Evolutionary conservation across 2,888 invertebrate genomes (phyloP).

Genomic region (Coelinius sp.): DNA sequence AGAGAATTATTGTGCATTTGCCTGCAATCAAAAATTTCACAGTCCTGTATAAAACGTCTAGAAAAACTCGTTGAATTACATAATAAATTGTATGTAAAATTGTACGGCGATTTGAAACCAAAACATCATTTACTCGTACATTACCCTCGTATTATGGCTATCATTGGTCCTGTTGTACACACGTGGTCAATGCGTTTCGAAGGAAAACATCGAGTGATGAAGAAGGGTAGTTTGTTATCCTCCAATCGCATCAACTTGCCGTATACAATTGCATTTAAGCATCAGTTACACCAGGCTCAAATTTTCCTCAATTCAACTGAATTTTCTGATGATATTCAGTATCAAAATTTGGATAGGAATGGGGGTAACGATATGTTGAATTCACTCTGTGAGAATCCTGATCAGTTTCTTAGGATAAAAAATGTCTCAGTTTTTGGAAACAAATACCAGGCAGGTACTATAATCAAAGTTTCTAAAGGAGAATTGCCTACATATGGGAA

Average conservation of each 20-base stretch:
- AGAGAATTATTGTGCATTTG: slow-evolving; percentile 33
- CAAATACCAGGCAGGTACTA: too few species aligned
- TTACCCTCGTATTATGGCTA: slow-evolving; percentile 35
- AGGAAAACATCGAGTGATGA: slow-evolving; percentile 29
- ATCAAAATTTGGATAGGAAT: too few species aligned
- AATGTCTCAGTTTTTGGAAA: too few species aligned
- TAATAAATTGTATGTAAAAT: slow-evolving; percentile 22
- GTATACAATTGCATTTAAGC: slow-evolving; percentile 33
- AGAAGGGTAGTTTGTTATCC: slow-evolving; percentile 26
- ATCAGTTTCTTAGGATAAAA: too few species aligned
- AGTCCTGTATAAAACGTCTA: background rate
- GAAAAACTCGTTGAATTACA: slow-evolving; percentile 18
- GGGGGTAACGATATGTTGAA: too few species aligned
- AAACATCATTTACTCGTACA: slow-evolving; percentile 38
- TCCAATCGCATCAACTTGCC: slow-evolving; percentile 36
- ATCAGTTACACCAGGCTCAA: slow-evolving; percentile 26
- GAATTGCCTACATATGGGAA: too few species aligned
- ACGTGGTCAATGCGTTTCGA: slow-evolving; percentile 39
- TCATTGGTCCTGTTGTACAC: slow-evolving; percentile 32
- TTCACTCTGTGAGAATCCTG: too few species aligned
- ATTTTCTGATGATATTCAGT: background rate
- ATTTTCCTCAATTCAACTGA: slow-evolving; percentile 1
- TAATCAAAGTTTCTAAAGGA: too few species aligned
- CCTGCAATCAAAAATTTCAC: background rate
- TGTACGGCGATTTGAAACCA: slow-evolving; percentile 28